phyloP scores from a whole-genome alignment of 92 coral and sea anemone genomes.

The Muricea muricata region DNA sequence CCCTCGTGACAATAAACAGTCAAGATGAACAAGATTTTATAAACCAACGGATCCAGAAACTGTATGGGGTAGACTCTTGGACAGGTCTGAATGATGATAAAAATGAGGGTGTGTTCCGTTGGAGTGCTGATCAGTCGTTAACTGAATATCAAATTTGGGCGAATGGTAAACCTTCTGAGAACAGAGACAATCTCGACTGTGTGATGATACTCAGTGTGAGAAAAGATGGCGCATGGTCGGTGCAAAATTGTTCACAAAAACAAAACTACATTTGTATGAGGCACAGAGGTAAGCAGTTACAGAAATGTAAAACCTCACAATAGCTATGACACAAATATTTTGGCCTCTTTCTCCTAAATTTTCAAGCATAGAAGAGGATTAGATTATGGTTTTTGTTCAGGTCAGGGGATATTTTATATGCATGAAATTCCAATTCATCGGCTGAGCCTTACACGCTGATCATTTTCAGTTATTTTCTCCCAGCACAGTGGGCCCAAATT shows the following conservation, averaged over 20 bases:
- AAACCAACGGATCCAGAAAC: conserved; percentile 9
- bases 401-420: too few relatives aligned
- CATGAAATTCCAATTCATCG: too few relatives aligned
- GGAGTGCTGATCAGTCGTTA: conserved; percentile 77
- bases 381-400: too few relatives aligned
- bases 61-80: conserved; percentile 68
- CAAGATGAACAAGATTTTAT: conserved; percentile 75
- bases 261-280: conserved; percentile 78
- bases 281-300: conserved; percentile 70
- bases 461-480: too few relatives aligned
- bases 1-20: conserved; percentile 71
- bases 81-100: conserved; percentile 81
- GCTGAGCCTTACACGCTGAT: too few relatives aligned
- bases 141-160: conserved; percentile 26
- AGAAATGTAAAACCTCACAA: not conserved
- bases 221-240: conserved; percentile 86
- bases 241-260: conserved; percentile 44
- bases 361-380: too few relatives aligned
- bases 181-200: conserved; percentile 12
- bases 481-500: too few relatives aligned
- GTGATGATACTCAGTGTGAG: conserved; percentile 4
- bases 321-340: too few relatives aligned
- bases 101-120: conserved; percentile 72
- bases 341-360: too few relatives aligned
- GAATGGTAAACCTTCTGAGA: conserved; percentile 35